Conservation (phyloP, 2,113 vertebrate genomes). For the Coregonus clupeaformis region DNA sequence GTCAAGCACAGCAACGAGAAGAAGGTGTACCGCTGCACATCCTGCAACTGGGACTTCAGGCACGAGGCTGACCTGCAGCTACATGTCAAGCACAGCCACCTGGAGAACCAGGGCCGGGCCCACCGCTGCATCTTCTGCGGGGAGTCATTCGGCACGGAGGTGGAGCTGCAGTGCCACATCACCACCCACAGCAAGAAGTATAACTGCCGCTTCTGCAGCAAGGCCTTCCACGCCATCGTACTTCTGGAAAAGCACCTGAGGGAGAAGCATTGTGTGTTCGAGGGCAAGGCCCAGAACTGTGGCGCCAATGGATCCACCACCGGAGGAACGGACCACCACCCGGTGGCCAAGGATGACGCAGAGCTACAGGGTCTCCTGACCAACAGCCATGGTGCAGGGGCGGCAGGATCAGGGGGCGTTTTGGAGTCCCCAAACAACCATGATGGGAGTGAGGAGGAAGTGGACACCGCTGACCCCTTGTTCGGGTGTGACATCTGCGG, state of each 20-base stretch:
- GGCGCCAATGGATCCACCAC: constrained; percentile 85
- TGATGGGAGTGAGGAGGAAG: constrained; percentile 90
- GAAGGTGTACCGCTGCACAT: constrained; percentile 94
- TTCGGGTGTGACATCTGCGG: constrained; percentile 96
- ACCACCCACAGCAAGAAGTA: constrained; percentile 98
- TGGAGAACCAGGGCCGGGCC: constrained; percentile 91
- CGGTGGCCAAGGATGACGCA: constrained; percentile 88
- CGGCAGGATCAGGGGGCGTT: constrained; percentile 52
- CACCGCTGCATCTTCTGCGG: constrained; percentile 98
- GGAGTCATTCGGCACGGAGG: constrained; percentile 95
- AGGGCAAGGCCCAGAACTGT: constrained; percentile 90
- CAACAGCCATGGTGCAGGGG: constrained; percentile 82
- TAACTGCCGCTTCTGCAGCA: constrained; percentile 98
- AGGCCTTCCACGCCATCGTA: constrained; percentile 96
- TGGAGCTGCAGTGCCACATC: constrained; percentile 98
- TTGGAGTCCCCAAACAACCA: constrained; percentile 88
- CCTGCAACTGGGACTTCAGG: constrained; percentile 98
- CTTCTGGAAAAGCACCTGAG: constrained; percentile 93
- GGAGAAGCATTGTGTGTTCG: constrained; percentile 93
- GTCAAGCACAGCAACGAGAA: constrained; percentile 98
- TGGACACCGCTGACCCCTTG: constrained; percentile 94
- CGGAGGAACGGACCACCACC: constrained; percentile 54
- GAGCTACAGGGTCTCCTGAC: constrained; percentile 88
- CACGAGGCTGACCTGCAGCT: constrained; percentile 94
- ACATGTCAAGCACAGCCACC: constrained; percentile 95